Evolutionary conservation across 2,888 invertebrate genomes (phyloP).

Genomic region (Xylota segnis): DNA sequence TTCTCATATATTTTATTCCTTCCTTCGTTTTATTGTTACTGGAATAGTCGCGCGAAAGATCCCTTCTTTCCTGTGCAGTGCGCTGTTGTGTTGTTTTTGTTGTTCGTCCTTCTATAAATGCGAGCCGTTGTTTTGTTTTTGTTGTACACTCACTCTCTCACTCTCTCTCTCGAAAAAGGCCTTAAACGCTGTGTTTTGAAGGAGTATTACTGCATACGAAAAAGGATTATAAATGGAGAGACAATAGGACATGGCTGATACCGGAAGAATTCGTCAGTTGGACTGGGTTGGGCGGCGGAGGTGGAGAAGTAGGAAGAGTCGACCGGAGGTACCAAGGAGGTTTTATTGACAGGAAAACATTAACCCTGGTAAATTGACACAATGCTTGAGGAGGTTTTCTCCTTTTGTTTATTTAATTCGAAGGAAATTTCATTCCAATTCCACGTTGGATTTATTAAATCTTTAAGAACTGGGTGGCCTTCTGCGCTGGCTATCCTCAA

Average conservation of each 20-base stretch:
- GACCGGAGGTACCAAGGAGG: not conserved
- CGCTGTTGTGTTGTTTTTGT: slow-evolving; percentile 21
- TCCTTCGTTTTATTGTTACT: slow-evolving; percentile 63
- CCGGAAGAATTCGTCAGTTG: slow-evolving; percentile 31
- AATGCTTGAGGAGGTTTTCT: slow-evolving; percentile 1
- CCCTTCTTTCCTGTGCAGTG: slow-evolving; percentile 26
- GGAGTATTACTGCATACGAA: slow-evolving; percentile 63
- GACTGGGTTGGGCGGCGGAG: not conserved
- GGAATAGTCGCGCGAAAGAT: slow-evolving; percentile 46
- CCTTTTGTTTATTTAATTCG: not conserved
- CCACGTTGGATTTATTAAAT: too few relatives aligned
- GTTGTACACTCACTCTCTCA: too few relatives aligned
- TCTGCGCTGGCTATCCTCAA: too few relatives aligned
- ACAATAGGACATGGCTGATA: slow-evolving; percentile 52
- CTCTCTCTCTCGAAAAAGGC: slow-evolving; percentile 37
- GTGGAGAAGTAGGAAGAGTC: not conserved
- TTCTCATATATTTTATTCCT: slow-evolving; percentile 46
- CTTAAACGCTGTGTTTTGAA: slow-evolving; percentile 44
- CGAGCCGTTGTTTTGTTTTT: slow-evolving; percentile 27
- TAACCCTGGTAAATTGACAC: slow-evolving; percentile 28
- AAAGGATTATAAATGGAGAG: slow-evolving; percentile 36
- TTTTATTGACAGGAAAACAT: slow-evolving; percentile 25
- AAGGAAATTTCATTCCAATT: not conserved
- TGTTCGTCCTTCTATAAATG: not conserved
- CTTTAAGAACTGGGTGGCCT: too few relatives aligned